These are phyloP conservation scores for Hippocampus mohnikei DNA, from an alignment of 2,113 vertebrate species.

Conservation along the genomic window DNA sequence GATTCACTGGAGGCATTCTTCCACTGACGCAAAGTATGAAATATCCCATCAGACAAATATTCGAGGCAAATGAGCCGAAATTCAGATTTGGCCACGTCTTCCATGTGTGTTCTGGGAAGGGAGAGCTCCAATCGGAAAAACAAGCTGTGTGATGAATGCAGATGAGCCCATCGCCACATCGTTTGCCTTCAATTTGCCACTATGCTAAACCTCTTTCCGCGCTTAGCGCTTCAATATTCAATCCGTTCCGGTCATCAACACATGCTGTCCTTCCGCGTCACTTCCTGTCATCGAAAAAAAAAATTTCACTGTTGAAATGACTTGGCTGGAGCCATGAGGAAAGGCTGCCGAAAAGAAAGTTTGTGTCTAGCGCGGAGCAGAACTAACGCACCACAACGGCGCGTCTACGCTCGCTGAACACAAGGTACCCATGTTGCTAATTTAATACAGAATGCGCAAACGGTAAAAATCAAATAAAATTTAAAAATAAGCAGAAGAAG, in stretches of 20 bases:
- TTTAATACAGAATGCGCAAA: too few species aligned
- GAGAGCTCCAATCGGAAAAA: background rate
- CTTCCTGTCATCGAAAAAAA: background rate
- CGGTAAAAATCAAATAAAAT: too few species aligned
- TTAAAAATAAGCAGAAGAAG: too few species aligned
- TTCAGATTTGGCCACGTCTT: conserved; percentile 11
- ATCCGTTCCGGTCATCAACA: background rate
- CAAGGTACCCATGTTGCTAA: too few species aligned
- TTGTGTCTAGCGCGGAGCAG: too few species aligned
- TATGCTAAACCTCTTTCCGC: conserved; percentile 22
- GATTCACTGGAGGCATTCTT: conserved; percentile 4
- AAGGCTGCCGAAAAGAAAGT: too few species aligned
- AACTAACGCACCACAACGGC: too few species aligned
- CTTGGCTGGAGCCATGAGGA: too few species aligned
- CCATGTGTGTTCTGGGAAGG: background rate
- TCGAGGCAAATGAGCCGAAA: conserved; percentile 7
- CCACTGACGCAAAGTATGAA: conserved; percentile 3
- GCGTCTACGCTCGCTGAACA: too few species aligned
- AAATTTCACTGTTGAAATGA: too few species aligned
- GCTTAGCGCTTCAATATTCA: conserved; percentile 9
- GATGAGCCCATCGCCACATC: conserved; percentile 45
- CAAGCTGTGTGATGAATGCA: conserved; percentile 38
- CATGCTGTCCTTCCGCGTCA: too few species aligned
- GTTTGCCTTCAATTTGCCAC: conserved; percentile 30
- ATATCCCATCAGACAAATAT: background rate